Evolutionary conservation across 2,113 vertebrate species (phyloP).

Genomic region (Trichomycterus rosablanca): DNA sequence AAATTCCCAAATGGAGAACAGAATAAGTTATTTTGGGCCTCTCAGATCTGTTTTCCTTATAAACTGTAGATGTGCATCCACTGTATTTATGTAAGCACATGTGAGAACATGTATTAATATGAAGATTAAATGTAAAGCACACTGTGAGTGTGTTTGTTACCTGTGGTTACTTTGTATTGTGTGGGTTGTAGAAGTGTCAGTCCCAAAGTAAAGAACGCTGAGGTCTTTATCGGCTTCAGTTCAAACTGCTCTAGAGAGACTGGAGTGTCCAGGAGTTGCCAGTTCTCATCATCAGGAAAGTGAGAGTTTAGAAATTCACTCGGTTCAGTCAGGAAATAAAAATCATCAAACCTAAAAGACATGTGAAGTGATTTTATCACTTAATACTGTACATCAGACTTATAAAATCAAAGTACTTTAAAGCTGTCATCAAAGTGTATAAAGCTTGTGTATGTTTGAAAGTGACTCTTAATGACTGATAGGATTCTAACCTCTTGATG

Average conservation of each 20-base stretch:
- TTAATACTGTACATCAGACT: too few relatives aligned
- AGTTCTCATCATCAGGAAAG: constrained; percentile 51
- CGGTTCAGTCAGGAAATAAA: constrained; percentile 63
- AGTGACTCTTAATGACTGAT: neutral
- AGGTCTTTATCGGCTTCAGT: constrained; percentile 55
- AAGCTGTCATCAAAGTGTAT: neutral
- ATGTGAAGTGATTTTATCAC: too few relatives aligned
- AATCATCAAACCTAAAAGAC: constrained; percentile 52
- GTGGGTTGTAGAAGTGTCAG: constrained; percentile 55
- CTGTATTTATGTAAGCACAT: neutral
- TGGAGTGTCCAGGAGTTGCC: constrained; percentile 55
- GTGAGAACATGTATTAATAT: neutral
- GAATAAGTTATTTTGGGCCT: constrained; percentile 28
- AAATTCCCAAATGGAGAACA: constrained; percentile 29
- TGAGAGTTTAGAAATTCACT: constrained; percentile 58
- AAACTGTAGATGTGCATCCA: constrained; percentile 1
- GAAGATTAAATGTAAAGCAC: neutral
- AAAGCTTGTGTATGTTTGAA: neutral
- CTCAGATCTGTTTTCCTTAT: constrained; percentile 21
- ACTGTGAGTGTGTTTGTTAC: constrained; percentile 41
- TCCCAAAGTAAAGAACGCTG: constrained; percentile 57
- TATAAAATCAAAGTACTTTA: too few relatives aligned
- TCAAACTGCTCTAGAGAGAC: constrained; percentile 47
- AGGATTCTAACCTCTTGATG: constrained; percentile 64
- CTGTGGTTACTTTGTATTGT: constrained; percentile 53